Base-by-base conservation (phyloP, 1,140 invertebrate genomes). In the Bathynomus jamesi region DNA sequence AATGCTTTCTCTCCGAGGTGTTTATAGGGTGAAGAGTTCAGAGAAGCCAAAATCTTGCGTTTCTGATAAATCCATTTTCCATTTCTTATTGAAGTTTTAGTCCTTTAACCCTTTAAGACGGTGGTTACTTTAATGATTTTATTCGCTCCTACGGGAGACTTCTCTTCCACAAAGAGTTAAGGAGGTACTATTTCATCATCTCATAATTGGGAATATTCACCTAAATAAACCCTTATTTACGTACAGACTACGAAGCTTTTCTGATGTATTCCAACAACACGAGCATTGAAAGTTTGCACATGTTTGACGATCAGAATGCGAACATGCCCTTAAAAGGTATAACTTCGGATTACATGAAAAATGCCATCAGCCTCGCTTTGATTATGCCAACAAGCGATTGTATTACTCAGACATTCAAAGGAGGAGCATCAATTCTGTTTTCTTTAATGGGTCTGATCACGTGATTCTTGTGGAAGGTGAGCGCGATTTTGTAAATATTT, bases 381-480 rank as follows among this genome's bases (percentile, higher is more conserved):
- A 94, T 82, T 93, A 92, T 80, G 82, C 83, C 69, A 83, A 82
- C 2, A 83, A 88, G 68, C 81, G 87, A 61, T 82, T 95, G 24
- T 95, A 91, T 82, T 95, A 92, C 83, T 94, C 92, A 0, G 93
- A 95, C 81, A 93, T 95, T 75, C 90, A 93, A 79, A 83, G 87
- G 72, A 91, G 90, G 63, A 89, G 90, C 65, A 93, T 96, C 75
- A 91, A 91, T 81, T 84, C 86, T 53, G 91, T 94, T n/a, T 85
- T 85, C 79, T 94, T 94, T 81, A 91, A 94, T 83, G 92, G 92
- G 53, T 86, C 85, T 13, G 84, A 86, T 1, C 89, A 92, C 80
- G 82, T 82, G 24, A 85, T 89, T 17, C 81, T 95, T 61, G 85
- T 91, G 0, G 87, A 88, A 77, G 83, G 88, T 89, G 81, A 84